phyloP scores from a whole-genome alignment of 2,113 vertebrate species.

The Nothobranchius furzeri region DNA sequence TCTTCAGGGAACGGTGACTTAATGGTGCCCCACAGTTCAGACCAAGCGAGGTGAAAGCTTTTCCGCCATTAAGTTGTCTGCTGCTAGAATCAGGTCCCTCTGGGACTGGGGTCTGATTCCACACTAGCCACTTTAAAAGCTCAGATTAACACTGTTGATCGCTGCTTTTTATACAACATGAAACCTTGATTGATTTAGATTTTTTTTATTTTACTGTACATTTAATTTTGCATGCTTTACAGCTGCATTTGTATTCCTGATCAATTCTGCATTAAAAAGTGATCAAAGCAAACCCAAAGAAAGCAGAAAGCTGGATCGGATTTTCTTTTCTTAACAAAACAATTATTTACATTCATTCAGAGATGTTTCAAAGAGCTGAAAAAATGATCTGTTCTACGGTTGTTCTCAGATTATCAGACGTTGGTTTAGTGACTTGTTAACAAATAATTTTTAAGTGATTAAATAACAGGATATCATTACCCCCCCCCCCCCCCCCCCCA shows the following conservation, averaged over 20 bases:
- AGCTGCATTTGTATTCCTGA: background rate
- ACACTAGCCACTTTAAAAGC: background rate
- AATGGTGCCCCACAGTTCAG: background rate
- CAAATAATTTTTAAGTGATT: too few species aligned
- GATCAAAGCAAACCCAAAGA: background rate
- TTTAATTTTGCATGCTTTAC: background rate
- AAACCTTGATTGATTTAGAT: background rate
- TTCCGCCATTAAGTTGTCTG: conserved; percentile 2
- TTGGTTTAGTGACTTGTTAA: too few species aligned
- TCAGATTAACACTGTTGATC: background rate
- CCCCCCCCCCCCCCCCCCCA: too few species aligned
- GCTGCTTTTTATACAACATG: background rate
- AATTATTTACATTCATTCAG: too few species aligned
- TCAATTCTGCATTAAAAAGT: background rate
- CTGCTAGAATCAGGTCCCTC: background rate
- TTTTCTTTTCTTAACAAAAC: too few species aligned
- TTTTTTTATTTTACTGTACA: background rate
- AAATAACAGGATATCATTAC: too few species aligned
- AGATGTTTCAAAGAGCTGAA: too few species aligned
- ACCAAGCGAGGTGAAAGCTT: conserved; percentile 1
- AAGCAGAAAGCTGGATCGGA: background rate
- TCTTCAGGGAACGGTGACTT: conserved; percentile 1
- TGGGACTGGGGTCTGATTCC: conserved; percentile 1
- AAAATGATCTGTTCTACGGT: too few species aligned
- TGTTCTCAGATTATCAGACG: too few species aligned